Evolutionary conservation across 2,888 invertebrate species (phyloP).

Genomic region (Tanytarsus gracilentus): DNA sequence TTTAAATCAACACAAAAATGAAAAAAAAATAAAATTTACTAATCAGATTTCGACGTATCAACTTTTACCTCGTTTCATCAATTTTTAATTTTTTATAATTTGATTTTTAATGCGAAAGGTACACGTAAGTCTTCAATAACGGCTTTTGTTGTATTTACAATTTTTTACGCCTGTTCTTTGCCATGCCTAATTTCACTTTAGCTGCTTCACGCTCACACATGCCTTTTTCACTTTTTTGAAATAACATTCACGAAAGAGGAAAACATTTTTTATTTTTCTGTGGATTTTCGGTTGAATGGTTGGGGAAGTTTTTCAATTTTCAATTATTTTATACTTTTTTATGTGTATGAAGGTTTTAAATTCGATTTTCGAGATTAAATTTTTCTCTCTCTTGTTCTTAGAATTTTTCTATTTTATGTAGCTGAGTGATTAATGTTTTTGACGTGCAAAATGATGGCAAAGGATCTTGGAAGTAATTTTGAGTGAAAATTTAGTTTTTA

Average conservation of each 20-base stretch:
- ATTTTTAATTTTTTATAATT: neutral
- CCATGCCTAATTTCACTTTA: neutral
- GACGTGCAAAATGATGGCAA: too few relatives aligned
- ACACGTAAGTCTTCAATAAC: conserved; percentile 23
- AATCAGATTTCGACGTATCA: neutral
- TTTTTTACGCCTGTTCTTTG: neutral
- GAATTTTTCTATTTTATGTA: too few relatives aligned
- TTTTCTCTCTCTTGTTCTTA: too few relatives aligned
- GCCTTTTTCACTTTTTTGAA: neutral
- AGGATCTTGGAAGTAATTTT: too few relatives aligned
- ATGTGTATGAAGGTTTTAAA: neutral
- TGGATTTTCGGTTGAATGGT: too few relatives aligned
- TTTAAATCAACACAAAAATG: neutral
- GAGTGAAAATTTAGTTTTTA: too few relatives aligned
- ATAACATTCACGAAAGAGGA: too few relatives aligned
- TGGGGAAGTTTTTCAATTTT: too few relatives aligned
- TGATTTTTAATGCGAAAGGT: conserved; percentile 8
- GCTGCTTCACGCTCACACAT: neutral
- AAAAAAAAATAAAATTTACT: neutral
- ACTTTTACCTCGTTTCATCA: neutral
- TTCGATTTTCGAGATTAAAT: neutral
- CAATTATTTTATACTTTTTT: too few relatives aligned
- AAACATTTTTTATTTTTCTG: too few relatives aligned
- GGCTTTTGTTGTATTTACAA: conserved; percentile 11
- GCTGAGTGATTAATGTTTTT: too few relatives aligned